These are phyloP conservation scores for Conus canariensis DNA, from an alignment of 2,888 invertebrate species.

Conservation along the genomic window DNA sequence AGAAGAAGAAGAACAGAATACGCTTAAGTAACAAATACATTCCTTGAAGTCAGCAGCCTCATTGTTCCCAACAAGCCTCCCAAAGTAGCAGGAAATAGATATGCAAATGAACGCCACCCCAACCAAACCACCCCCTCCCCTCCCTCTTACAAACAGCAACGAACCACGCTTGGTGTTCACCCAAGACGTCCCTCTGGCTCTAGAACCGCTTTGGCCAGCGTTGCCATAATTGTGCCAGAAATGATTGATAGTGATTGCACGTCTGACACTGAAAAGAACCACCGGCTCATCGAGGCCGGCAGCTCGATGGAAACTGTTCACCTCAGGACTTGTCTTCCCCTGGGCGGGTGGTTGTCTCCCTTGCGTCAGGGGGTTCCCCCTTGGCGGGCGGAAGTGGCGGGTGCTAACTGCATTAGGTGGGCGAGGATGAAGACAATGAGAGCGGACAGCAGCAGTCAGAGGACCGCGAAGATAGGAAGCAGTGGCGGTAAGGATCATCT, in stretches of 20 bases:
- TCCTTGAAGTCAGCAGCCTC: not conserved
- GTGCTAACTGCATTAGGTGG: not conserved
- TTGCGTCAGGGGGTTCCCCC: not conserved
- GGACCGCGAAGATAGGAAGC: conserved; percentile 7
- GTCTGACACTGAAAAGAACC: conserved; percentile 1
- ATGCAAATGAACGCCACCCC: not conserved
- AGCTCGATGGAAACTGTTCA: conserved; percentile 7
- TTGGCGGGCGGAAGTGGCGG: not conserved
- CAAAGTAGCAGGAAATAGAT: not conserved
- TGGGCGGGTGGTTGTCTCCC: not conserved
- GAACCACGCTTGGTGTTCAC: not conserved
- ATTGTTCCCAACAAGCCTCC: not conserved
- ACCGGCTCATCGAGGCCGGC: conserved; percentile 7
- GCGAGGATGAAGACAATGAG: not conserved
- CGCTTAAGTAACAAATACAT: not conserved
- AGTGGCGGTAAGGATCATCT: not conserved
- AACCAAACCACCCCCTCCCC: not conserved
- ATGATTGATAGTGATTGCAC: conserved; percentile 15
- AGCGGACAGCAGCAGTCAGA: not conserved
- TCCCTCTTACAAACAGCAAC: not conserved
- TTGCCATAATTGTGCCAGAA: not conserved
- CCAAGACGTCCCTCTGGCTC: not conserved
- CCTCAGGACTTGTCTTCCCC: not conserved
- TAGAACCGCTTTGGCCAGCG: not conserved
- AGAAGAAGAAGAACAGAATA: not conserved